phyloP scores from a whole-genome alignment of 2,888 invertebrate genomes.

The Brenthis daphne region DNA sequence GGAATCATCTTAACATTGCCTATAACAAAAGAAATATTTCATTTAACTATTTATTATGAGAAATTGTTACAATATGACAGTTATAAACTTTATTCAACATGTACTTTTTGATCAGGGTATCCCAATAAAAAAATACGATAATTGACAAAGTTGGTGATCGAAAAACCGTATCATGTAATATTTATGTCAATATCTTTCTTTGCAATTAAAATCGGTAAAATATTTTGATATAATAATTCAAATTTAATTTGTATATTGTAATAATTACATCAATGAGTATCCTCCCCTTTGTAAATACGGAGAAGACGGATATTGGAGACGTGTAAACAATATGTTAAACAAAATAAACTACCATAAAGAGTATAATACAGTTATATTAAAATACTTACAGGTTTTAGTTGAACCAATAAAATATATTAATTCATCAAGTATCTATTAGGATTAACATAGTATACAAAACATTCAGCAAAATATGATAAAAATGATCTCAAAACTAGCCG shows the following conservation, averaged over 20 bases:
- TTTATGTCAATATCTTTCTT: too few species aligned
- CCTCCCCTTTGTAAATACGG: conserved; percentile 78
- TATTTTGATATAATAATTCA: not conserved
- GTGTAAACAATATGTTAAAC: conserved; percentile 72
- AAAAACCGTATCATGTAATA: not conserved
- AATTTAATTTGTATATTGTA: conserved; percentile 14
- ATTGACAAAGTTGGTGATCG: conserved; percentile 1
- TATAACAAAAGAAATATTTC: conserved; percentile 43
- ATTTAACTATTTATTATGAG: not conserved
- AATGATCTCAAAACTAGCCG: conserved; percentile 56
- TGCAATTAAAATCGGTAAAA: too few species aligned
- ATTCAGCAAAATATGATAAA: conserved; percentile 62
- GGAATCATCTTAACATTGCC: conserved; percentile 88
- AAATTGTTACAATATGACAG: not conserved
- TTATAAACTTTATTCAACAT: not conserved
- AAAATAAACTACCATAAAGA: conserved; percentile 28
- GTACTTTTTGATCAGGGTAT: conserved; percentile 12
- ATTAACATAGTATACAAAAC: conserved; percentile 71
- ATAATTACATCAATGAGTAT: conserved; percentile 48
- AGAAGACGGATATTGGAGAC: conserved; percentile 63
- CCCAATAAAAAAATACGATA: conserved; percentile 6
- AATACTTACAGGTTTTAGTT: conserved; percentile 62
- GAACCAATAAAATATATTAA: conserved; percentile 52
- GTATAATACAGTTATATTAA: conserved; percentile 22
- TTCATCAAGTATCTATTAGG: conserved; percentile 57